Base-by-base conservation (phyloP, 1,140 invertebrate genomes). In the Campoletis sonorensis region DNA sequence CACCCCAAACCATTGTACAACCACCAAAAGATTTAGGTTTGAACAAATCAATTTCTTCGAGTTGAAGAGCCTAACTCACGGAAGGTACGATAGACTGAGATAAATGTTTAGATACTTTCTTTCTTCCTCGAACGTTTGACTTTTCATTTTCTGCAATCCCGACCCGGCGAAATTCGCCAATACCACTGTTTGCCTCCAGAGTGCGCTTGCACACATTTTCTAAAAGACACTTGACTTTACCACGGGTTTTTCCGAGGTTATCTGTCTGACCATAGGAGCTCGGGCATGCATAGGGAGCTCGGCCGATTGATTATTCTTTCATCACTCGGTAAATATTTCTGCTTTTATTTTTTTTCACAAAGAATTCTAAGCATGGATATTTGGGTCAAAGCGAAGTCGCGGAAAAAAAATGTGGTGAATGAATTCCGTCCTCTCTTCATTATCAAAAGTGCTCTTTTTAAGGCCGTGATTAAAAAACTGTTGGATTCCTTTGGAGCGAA, bases 381-480 rank as follows among this genome's bases (percentile, higher is more conserved):
- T n/a, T 58, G 1, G 18, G 54, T 58, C 18, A n/a, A 23, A 23
- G 21, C 16, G 8, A 58, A 11, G 7, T 1, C 5, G 40, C 40
- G 13, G 40, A 13, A 8, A 13, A 37, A 45, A 45, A 11, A 45
- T 45, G 7, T 13, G 40, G 40, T 33, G 30, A 33, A 2, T 4
- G 30, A 33, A 33, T 33, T 33, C 30, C 8, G 21, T 10, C 18
- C 54, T 18, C 51, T 23, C 21, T n/a, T 30, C 71, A 51, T 73
- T 73, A 51, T 61, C 70, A 26, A 79, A 79, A 79, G 67, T 79
- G 37, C 37, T 68, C 61, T 61, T 64, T 26, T 61, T 26, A 16
- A 21, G 67, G 68, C 40, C 4, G 10, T 40, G 5, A 21, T 80
- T 26, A 61, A 64, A 54, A 18, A 54, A 15, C n/a, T 54, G 15